Evolutionary conservation across 2,888 invertebrate species (phyloP), one percentile per base, ranked within the genome.

Genomic region (Mechanitis messenoides): DNA sequence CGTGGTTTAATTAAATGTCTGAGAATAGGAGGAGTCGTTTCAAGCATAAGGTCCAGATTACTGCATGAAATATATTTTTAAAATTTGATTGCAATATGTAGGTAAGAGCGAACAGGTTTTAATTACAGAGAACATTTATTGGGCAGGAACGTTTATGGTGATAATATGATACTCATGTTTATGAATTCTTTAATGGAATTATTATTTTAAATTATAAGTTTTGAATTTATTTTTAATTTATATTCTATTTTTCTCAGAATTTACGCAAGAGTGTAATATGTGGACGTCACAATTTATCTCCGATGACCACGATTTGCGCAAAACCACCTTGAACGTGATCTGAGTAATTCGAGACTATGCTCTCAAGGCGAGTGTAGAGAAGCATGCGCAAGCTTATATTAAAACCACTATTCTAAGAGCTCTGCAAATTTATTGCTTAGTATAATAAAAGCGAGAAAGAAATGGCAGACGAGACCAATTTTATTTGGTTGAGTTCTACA

Each of bases 261-360:
- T 57, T 67, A 64, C 60, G 56, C 64, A 66, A 68, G 65, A 64
- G 67, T 65, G 71, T 72, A 72, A 72, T 74, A 74, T 74, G 74
- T 72, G 62, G 53, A 72, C 68, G 75, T 78, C 72, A 74, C 77
- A 76, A 74, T 80, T 78, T 76, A 75, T 76, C 74, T 71, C 78
- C 69, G 67, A 71, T 71, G 72, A 77, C 80, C 78, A 78, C 74
- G 77, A 76, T 75, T 77, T 76, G 80, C 73, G 73, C 76, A 70
- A 77, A 74, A 74, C 80, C 80, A 82, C 89, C 89, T 90, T 88
- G 89, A 90, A 89, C 85, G 86, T 87, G 89, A 88, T 87, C 85
- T 75, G 81, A 83, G 89, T 86, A 88, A 90, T 81, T 76, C 76
- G 87, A 90, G 84, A 76, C 83, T 83, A 78, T 74, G 78, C 79